A percentile compares a stretch with the other conserved stretches of the same genome.
Conservation (phyloP, 2,888 invertebrate genomes). For the Chrysina gloriosa region DNA sequence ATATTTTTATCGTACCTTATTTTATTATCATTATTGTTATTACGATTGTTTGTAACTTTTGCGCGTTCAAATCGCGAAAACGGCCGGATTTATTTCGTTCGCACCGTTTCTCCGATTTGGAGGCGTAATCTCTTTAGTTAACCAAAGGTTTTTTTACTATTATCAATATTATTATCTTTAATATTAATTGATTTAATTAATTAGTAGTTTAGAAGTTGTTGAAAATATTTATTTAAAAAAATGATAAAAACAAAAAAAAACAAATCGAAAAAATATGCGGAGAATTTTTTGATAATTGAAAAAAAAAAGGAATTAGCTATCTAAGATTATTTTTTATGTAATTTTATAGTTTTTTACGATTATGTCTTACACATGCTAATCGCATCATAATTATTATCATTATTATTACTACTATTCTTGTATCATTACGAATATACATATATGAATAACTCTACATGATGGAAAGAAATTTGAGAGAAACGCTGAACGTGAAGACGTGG, state of each 20-base stretch:
- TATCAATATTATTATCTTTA: slow-evolving; percentile 51
- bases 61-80: neutral
- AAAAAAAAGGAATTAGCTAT: slow-evolving; percentile 1
- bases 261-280: slow-evolving; percentile 31
- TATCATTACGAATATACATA: neutral
- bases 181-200: slow-evolving; percentile 31
- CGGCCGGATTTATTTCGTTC: neutral
- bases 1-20: slow-evolving; percentile 16
- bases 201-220: slow-evolving; percentile 53
- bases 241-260: slow-evolving; percentile 9
- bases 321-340: slow-evolving; percentile 58
- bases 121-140: slow-evolving; percentile 51
- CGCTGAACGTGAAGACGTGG: neutral
- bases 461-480: neutral
- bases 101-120: slow-evolving; percentile 17
- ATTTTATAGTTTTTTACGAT: slow-evolving; percentile 61
- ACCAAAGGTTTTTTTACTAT: slow-evolving; percentile 60
- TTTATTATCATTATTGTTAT: slow-evolving; percentile 3
- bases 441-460: neutral
- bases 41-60: slow-evolving; percentile 1
- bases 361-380: slow-evolving; percentile 51
- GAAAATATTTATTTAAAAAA: slow-evolving; percentile 34
- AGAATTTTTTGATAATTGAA: slow-evolving; percentile 41
- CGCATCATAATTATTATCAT: slow-evolving; percentile 44
- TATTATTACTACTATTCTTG: slow-evolving; percentile 1